Percentiles rank a stretch among this genome's conserved stretches.
phyloP scores from a whole-genome alignment of 2,113 vertebrate genomes.

The Psophia crepitans region DNA sequence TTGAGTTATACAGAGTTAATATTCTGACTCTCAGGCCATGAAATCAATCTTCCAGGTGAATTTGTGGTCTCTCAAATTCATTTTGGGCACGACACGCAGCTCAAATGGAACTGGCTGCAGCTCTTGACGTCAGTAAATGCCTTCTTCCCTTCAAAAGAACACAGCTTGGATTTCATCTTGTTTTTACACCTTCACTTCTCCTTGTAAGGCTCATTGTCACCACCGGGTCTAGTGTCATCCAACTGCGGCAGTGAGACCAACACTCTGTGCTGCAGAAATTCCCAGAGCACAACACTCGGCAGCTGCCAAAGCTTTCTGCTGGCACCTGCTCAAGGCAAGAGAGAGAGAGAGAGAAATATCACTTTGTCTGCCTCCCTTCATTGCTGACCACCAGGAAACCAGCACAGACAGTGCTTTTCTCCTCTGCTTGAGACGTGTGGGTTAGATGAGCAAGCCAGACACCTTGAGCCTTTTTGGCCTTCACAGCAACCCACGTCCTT shows the following conservation, averaged over 20 bases:
- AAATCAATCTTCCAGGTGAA: conserved; percentile 64
- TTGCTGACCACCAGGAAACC: conserved; percentile 42
- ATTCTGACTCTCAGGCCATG: conserved; percentile 43
- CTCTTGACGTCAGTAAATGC: conserved; percentile 36
- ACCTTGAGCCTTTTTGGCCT: neutral
- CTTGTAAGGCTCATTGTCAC: conserved; percentile 64
- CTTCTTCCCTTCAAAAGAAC: conserved; percentile 51
- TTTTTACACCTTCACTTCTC: conserved; percentile 65
- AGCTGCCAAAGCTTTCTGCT: conserved; percentile 59
- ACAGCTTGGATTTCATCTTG: conserved; percentile 60
- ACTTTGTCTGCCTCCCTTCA: conserved; percentile 28
- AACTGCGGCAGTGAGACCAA: conserved; percentile 58
- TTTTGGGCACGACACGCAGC: neutral
- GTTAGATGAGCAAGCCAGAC: neutral
- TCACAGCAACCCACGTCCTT: neutral
- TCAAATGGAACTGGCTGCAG: conserved; percentile 23
- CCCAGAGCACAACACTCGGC: conserved; percentile 43
- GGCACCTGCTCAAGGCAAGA: conserved; percentile 51
- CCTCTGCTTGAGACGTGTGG: neutral
- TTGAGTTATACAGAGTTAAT: conserved; percentile 41
- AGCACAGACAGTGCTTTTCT: conserved; percentile 1
- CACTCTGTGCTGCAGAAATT: conserved; percentile 56
- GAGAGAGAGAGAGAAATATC: conserved; percentile 18
- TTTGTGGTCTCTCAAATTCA: conserved; percentile 40
- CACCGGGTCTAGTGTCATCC: conserved; percentile 43